Evolutionary conservation across 2,113 vertebrate genomes (phyloP).

Genomic region (Apodemus sylvaticus): DNA sequence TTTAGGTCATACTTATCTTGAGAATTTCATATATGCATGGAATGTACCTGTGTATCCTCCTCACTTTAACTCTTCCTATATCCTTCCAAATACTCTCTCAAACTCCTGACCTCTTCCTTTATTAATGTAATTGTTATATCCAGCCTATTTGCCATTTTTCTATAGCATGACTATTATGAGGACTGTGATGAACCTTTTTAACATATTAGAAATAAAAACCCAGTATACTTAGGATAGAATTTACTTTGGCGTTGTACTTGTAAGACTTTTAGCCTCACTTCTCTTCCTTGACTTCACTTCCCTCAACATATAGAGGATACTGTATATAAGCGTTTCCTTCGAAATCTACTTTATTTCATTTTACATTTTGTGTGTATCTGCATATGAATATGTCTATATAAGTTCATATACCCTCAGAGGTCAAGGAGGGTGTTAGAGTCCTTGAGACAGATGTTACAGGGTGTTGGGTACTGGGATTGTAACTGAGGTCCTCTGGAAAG

Average conservation of each 20-base stretch:
- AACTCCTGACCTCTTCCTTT: neutral
- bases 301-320: neutral
- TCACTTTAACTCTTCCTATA: neutral
- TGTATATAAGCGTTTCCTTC: neutral
- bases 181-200: neutral
- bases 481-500: neutral
- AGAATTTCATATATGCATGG: neutral
- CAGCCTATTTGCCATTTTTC: neutral
- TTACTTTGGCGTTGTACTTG: neutral
- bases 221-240: neutral
- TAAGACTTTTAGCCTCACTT: neutral
- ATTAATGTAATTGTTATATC: neutral
- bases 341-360: neutral
- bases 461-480: neutral
- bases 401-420: neutral
- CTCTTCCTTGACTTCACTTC: neutral
- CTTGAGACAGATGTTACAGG: too few species aligned
- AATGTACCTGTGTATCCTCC: neutral
- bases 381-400: neutral
- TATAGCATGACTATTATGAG: neutral
- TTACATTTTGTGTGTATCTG: neutral
- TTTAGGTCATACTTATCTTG: neutral
- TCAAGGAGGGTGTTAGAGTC: too few species aligned
- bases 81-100: neutral
- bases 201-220: neutral